Conservation (phyloP, 1,140 invertebrate species). For the Eumeta japonica region DNA sequence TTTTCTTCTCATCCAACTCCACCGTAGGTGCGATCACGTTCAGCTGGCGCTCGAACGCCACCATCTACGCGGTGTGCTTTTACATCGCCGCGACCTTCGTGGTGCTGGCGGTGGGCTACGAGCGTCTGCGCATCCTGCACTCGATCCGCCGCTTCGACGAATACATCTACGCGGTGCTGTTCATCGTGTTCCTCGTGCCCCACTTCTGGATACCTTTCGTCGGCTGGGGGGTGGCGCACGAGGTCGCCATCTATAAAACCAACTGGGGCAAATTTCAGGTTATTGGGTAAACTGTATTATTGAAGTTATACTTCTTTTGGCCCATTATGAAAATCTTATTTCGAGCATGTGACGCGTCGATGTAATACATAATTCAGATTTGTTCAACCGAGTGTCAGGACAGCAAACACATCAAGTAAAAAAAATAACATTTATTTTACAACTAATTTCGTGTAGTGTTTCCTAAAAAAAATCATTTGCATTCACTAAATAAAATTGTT, state of each 20-base stretch:
- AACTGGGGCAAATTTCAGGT: constrained; percentile 62
- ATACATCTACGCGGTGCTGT: constrained; percentile 64
- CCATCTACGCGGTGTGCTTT: constrained; percentile 61
- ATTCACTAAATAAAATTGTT: too few relatives aligned
- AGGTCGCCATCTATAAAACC: constrained; percentile 65
- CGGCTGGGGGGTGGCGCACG: constrained; percentile 63
- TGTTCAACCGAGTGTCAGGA: too few relatives aligned
- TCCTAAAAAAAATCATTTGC: too few relatives aligned
- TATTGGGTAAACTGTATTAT: constrained; percentile 12
- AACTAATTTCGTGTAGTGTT: too few relatives aligned
- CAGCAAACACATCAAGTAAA: too few relatives aligned
- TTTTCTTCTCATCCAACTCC: neutral
- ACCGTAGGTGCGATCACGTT: constrained; percentile 59
- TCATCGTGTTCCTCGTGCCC: constrained; percentile 62
- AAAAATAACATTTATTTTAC: too few relatives aligned
- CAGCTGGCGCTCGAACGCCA: constrained; percentile 59
- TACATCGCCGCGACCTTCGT: constrained; percentile 57
- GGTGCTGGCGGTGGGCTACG: constrained; percentile 59
- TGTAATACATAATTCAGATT: too few relatives aligned
- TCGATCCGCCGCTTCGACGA: constrained; percentile 62
- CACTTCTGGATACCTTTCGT: constrained; percentile 66
- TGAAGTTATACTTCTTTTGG: too few relatives aligned
- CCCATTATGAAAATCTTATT: too few relatives aligned
- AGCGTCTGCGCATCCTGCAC: constrained; percentile 57
- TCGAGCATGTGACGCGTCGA: too few relatives aligned